Conservation (phyloP, 1,140 invertebrate species). For the Drosophila tani region DNA sequence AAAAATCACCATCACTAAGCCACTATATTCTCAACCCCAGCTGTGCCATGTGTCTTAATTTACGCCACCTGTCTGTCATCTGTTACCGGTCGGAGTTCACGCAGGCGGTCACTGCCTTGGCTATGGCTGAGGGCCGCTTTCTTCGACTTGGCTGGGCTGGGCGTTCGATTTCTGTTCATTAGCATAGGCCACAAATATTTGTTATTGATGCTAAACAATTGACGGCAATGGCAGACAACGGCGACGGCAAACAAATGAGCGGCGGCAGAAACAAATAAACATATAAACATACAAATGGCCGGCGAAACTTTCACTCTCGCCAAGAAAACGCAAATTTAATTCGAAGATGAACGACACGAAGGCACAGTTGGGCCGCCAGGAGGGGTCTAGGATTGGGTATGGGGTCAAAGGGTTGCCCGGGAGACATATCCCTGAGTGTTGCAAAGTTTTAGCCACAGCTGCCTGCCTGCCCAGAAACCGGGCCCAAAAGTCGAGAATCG, state of each 20-base stretch:
- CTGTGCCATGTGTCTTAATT: neutral
- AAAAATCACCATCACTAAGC: no score
- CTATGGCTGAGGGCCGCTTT: constrained; percentile 18
- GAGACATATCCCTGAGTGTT: constrained; percentile 14
- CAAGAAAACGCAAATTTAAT: constrained; percentile 56
- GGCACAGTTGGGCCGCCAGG: neutral
- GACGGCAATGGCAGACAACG: constrained; percentile 48
- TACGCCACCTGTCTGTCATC: constrained; percentile 1
- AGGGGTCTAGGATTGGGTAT: neutral
- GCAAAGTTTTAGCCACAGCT: constrained; percentile 50
- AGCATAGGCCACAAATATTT: constrained; percentile 74
- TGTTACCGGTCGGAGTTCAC: constrained; percentile 4
- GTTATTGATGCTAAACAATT: constrained; percentile 77
- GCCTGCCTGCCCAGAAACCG: constrained; percentile 10
- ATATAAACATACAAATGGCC: constrained; percentile 46
- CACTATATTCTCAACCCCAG: neutral
- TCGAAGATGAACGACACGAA: constrained; percentile 41
- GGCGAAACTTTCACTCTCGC: constrained; percentile 67
- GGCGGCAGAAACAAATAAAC: constrained; percentile 13
- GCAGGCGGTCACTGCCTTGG: neutral
- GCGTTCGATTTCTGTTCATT: constrained; percentile 65
- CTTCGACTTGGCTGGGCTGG: constrained; percentile 23
- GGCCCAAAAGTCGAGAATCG: constrained; percentile 49
- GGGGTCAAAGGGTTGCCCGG: constrained; percentile 31
- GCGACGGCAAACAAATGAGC: constrained; percentile 40